These are phyloP conservation scores for Apodemus speciosus DNA, from an alignment of 2,113 vertebrate species.

Conservation along the genomic window DNA sequence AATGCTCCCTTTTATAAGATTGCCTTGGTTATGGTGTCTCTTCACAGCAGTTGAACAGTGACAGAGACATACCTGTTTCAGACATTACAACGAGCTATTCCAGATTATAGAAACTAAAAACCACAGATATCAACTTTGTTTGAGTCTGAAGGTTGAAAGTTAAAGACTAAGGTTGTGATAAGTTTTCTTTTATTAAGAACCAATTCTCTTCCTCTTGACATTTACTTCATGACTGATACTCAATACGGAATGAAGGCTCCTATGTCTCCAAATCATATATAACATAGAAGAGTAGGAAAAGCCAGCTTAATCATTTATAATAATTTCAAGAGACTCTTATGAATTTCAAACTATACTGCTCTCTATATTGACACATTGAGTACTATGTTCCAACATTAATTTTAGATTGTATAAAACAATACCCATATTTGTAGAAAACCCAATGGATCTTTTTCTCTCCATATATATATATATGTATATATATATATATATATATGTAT, in stretches of 20 bases:
- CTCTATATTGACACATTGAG: no score
- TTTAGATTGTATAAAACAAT: not conserved
- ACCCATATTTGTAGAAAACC: not conserved
- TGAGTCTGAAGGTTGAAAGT: not conserved
- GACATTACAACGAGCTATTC: not conserved
- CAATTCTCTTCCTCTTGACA: not conserved
- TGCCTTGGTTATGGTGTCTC: not conserved
- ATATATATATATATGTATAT: no score
- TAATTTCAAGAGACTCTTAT: not conserved
- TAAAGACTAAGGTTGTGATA: not conserved
- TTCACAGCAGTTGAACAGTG: not conserved
- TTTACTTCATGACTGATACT: no score
- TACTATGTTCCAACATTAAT: not conserved
- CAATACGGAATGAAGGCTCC: not conserved
- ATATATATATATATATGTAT: not conserved
- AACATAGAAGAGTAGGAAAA: not conserved
- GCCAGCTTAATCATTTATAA: not conserved
- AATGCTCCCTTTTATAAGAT: not conserved
- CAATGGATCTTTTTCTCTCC: no score
- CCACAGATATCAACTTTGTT: not conserved
- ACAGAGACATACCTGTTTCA: not conserved
- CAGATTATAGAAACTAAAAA: not conserved
- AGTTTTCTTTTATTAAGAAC: no score
- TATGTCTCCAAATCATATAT: not conserved
- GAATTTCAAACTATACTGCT: not conserved